Base-by-base conservation (phyloP, 2,888 invertebrate species). In the Holacanthella duospinosa region DNA sequence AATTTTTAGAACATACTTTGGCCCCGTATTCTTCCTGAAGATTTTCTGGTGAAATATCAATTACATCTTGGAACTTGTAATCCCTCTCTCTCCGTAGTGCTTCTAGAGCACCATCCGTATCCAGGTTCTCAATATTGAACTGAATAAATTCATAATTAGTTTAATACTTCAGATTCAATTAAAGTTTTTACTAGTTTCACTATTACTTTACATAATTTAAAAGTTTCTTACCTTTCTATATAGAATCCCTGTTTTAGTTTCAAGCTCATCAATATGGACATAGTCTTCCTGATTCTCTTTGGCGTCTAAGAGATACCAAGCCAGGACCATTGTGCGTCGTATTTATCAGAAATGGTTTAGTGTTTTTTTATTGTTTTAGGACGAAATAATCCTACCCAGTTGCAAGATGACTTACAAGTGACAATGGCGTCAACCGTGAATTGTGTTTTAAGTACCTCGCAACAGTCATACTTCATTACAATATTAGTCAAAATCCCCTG, bases 51-150 rank as follows among this genome's bases (percentile, higher is more conserved):
- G 89, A 89, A 74, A 90, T 88, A 3, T 82, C 84, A 62, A 93
- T 85, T 73, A 86, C 83, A 80, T 95, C 94, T 76, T 91, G 89
- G 74, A 88, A 93, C 0, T 85, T 84, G 76, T 93, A 94, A 1
- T 88, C 87, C 63, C 92, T 80, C 44, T 85, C 81, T 61, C 81
- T 79, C 73, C 87, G 86, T 28, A 94, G 79, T 69, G 84, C 80
- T 4, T 82, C 82, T 29, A 93, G 77, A 12, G 82, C 78, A n/a
- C 83, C 82, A 75, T 90, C 88, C 1, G 82, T 81, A 65, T 80
- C 73, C 66, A 82, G 84, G 58, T 84, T 82, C 43, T 82, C 78
- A 0, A 83, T 77, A 74, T 89, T 82, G 36, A 89, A 76, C 87
- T 88, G 43, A 63, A 66, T 69, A 67, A 29, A 54, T 25, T 62